phyloP scores from a whole-genome alignment of 1,140 invertebrate genomes.

The Galleria mellonella region DNA sequence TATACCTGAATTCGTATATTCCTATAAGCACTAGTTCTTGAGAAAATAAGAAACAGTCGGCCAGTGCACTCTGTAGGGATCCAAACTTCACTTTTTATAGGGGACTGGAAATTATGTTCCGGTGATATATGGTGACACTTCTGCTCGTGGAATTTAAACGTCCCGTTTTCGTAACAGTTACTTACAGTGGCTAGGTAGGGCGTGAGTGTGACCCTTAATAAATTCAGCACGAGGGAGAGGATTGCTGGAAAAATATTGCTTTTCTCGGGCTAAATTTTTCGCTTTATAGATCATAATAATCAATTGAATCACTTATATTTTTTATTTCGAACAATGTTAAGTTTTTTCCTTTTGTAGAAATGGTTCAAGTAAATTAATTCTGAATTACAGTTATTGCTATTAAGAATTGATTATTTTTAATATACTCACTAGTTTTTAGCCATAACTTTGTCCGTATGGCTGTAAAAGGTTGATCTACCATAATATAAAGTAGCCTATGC shows the following conservation, averaged over 20 bases:
- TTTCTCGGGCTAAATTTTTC: constrained; percentile 14
- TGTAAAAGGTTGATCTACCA: too few relatives aligned
- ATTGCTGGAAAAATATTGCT: constrained; percentile 32
- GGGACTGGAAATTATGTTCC: constrained; percentile 57
- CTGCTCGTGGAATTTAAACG: constrained; percentile 58
- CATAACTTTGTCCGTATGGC: too few relatives aligned
- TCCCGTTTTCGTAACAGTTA: constrained; percentile 52
- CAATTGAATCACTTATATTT: too few relatives aligned
- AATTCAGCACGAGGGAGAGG: constrained; percentile 43
- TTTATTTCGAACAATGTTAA: too few relatives aligned
- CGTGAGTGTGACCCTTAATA: constrained; percentile 54
- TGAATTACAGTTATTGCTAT: too few relatives aligned
- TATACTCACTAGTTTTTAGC: too few relatives aligned
- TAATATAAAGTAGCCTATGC: too few relatives aligned
- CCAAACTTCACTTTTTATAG: constrained; percentile 60
- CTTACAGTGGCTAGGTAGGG: constrained; percentile 37
- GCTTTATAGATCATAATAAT: background rate
- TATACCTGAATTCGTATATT: too few relatives aligned
- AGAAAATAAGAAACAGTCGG: constrained; percentile 64
- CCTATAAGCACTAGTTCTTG: too few relatives aligned
- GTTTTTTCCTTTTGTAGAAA: too few relatives aligned
- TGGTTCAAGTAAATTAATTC: too few relatives aligned
- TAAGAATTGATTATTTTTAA: too few relatives aligned
- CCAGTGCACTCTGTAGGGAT: constrained; percentile 32
- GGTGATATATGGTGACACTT: constrained; percentile 63